Base-by-base conservation (phyloP, 2,797 vertebrate genomes). In the Erethizon dorsatum region DNA sequence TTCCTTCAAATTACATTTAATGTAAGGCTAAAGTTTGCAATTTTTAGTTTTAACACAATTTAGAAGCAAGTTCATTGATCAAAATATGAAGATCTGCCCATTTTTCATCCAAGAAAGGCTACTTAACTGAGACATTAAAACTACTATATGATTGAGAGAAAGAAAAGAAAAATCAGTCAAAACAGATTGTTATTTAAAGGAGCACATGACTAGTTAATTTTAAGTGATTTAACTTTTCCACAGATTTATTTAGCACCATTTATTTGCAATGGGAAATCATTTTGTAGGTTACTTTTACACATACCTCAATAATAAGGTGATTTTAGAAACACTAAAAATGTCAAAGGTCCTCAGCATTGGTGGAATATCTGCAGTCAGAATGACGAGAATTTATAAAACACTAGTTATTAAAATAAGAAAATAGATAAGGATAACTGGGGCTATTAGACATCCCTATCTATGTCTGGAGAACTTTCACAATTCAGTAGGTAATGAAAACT, bases 231-330 rank as follows among this genome's bases (percentile, higher is more conserved):
- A 90, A 82, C 65, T 90, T 88, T 95, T 91, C 69, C 54, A 94
- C 10, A 78, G 56, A 83, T 96, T 90, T 93, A 52, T 94, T 79
- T 96, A 85, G 4, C 31, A 69, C 47, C 13, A 65, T 56, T 83
- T 97, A 78, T 82, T 92, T 50, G 80, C 28, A 97, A 54, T 52
- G 86, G 57, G 37, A 84, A 92, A 95, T 95, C 6, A 86, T 95
- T 90, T 96, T 96, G 52, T 91, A 88, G 95, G 54, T 90, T 96
- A 28, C 4, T 94, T 17, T 69, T 87, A 92, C 37, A 78, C 4
- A 52, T 33, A 77, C 56, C 8, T 93, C 45, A 93, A 61, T 75
- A 88, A 26, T 88, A 86, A 96, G 28, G 24, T 65, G 26, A 59
- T 59, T 54, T 92, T 91, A 84, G 4, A 31, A 94, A 3, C 9